These are phyloP conservation scores for Paradisaea rubra DNA, from an alignment of 2,113 vertebrate genomes.

Conservation along the genomic window DNA sequence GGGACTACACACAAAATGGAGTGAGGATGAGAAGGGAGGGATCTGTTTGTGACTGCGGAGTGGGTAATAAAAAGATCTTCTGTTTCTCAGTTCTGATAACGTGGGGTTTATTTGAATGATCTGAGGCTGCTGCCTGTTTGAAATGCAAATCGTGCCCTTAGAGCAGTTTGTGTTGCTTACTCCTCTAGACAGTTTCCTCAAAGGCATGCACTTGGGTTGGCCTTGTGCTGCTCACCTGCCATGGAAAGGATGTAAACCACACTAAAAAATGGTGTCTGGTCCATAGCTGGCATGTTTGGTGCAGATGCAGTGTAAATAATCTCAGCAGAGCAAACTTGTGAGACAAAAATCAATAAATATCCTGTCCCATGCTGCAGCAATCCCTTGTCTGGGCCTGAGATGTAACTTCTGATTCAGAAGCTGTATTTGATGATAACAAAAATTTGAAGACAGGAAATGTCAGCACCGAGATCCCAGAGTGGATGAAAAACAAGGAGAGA, in stretches of 20 bases:
- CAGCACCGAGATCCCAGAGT: background rate
- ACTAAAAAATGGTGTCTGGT: background rate
- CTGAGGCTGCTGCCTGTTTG: conserved; percentile 48
- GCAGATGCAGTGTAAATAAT: background rate
- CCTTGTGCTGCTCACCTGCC: background rate
- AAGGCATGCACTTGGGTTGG: background rate
- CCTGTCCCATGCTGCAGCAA: background rate
- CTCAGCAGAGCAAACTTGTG: background rate
- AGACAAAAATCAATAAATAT: background rate
- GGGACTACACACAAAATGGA: background rate
- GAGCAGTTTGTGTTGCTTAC: conserved; percentile 24
- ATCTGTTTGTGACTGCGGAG: conserved; percentile 13
- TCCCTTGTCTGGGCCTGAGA: background rate
- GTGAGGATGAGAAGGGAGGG: conserved; percentile 24
- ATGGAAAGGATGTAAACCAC: background rate
- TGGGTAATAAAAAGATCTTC: conserved; percentile 3
- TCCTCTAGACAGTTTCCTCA: conserved; percentile 13
- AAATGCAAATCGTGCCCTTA: conserved; percentile 54
- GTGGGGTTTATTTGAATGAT: conserved; percentile 27
- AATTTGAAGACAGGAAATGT: background rate
- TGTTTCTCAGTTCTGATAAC: conserved; percentile 29
- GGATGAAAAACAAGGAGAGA: conserved; percentile 3
- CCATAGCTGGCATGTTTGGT: background rate
- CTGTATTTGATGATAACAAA: background rate
- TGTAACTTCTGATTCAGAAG: background rate